A percentile compares a stretch with the other conserved stretches of the same genome.
Evolutionary conservation across 2,888 invertebrate species (phyloP).

Genomic region (Pollenia griseotomentosa): DNA sequence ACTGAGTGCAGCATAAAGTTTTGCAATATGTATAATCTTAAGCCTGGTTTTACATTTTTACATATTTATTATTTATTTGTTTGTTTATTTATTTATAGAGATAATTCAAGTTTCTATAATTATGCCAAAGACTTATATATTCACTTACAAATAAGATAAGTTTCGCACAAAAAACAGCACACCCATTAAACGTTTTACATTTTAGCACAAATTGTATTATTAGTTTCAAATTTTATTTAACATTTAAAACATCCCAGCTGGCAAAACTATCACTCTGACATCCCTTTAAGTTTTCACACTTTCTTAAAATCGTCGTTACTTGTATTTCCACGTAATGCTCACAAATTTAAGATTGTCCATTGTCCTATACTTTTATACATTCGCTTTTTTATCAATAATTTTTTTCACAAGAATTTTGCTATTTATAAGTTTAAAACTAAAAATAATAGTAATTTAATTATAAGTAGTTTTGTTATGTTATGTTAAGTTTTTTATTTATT

Average conservation of each 20-base stretch:
- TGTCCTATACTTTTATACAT: no score
- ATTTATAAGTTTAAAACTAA: no score
- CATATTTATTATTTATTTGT: conserved; percentile 9
- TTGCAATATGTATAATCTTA: conserved; percentile 11
- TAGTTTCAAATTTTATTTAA: not conserved
- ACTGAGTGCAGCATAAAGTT: conserved; percentile 2
- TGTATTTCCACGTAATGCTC: no score
- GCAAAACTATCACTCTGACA: not conserved
- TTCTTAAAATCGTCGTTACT: not conserved
- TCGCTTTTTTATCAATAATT: no score
- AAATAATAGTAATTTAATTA: no score
- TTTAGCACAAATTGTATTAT: conserved; percentile 30
- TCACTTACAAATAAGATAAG: no score
- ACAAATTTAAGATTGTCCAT: no score
- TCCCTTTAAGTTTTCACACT: not conserved
- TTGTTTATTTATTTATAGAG: conserved; percentile 7
- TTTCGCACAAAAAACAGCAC: not conserved
- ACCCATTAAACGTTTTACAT: not conserved
- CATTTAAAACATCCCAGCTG: not conserved
- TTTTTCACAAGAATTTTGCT: no score
- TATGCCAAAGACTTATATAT: conserved; percentile 52
- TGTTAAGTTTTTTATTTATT: not conserved
- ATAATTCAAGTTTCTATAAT: conserved; percentile 25
- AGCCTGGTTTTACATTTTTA: conserved; percentile 11
- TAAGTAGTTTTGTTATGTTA: not conserved